phyloP scores from a whole-genome alignment of 2,113 vertebrate genomes.

The Felis catus region F.catus_Fca126_mat1.0 CM031419.1:134421501-134422000 shows the following conservation, averaged over 20 bases:
- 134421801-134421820: slow-evolving; percentile 55
- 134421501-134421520: slow-evolving; percentile 90
- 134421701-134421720: slow-evolving; percentile 72
- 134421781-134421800: slow-evolving; percentile 65
- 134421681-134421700: slow-evolving; percentile 80
- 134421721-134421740: slow-evolving; percentile 68
- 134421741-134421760: slow-evolving; percentile 75
- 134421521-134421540: slow-evolving; percentile 91
- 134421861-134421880: slow-evolving; percentile 28
- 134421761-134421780: slow-evolving; percentile 64
- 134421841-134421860: slow-evolving; percentile 49
- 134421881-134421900: slow-evolving; percentile 7
- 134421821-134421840: slow-evolving; percentile 56
- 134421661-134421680: slow-evolving; percentile 80
- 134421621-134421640: slow-evolving; percentile 75
- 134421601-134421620: slow-evolving; percentile 84
- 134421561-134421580: slow-evolving; percentile 84
- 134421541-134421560: slow-evolving; percentile 89
- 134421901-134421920: slow-evolving; percentile 40
- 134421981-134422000: slow-evolving; percentile 18
- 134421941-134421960: slow-evolving; percentile 54
- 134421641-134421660: slow-evolving; percentile 77
- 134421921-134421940: slow-evolving; percentile 32
- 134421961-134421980: slow-evolving; percentile 58
- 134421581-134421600: slow-evolving; percentile 81